Conservation (phyloP, 2,797 vertebrate genomes). For the Antrozous pallidus region DNA sequence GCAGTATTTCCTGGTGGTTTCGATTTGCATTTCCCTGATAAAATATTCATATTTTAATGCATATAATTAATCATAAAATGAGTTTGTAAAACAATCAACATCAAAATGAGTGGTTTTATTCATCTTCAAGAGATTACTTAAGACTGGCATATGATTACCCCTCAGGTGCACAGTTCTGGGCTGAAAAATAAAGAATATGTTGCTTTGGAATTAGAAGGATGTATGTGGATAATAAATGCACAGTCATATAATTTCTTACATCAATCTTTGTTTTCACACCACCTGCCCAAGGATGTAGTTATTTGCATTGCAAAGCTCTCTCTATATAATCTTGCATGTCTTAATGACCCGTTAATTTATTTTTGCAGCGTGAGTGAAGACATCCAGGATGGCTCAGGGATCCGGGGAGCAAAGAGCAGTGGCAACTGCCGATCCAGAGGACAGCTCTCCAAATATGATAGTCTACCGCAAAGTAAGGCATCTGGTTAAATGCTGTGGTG, state of each 20-base stretch:
- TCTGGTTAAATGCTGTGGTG: background rate
- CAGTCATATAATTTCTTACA: background rate
- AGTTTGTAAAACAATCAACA: background rate
- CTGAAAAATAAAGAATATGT: background rate
- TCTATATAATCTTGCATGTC: background rate
- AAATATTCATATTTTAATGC: constrained; percentile 38
- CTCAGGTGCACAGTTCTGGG: background rate
- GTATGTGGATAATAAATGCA: background rate
- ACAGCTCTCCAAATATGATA: constrained; percentile 96
- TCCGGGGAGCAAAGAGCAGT: constrained; percentile 84
- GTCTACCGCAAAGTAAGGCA: constrained; percentile 95
- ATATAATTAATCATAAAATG: constrained; percentile 47
- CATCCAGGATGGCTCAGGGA: constrained; percentile 90
- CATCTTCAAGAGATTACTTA: constrained; percentile 7
- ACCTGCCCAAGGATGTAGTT: background rate
- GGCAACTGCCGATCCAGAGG: constrained; percentile 88
- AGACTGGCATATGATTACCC: background rate
- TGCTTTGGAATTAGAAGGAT: constrained; percentile 5
- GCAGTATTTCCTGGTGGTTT: background rate
- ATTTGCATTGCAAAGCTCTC: background rate
- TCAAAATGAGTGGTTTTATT: background rate
- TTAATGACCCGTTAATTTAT: constrained; percentile 60
- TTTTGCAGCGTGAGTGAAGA: constrained; percentile 77
- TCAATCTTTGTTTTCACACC: constrained; percentile 28
- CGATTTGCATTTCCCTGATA: constrained; percentile 18